These are phyloP conservation scores for Synchiropus splendidus DNA, from an alignment of 2,113 vertebrate species.

Conservation along the genomic window DNA sequence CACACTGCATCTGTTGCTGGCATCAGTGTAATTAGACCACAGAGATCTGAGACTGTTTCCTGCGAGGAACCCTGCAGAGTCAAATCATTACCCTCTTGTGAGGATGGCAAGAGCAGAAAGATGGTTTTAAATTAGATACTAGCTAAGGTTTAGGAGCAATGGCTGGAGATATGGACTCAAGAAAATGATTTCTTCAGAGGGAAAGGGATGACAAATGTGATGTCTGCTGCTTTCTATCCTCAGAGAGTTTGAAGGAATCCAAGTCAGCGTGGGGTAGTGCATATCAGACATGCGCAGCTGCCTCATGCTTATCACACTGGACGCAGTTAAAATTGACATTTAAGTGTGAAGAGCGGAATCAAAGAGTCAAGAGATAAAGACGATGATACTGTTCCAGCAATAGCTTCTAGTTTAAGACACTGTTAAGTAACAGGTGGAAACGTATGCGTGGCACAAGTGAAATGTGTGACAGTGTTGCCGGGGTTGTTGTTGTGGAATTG, in stretches of 20 bases:
- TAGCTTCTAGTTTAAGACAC: too few relatives aligned
- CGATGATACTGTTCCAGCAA: conserved; percentile 3
- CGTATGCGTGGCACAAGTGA: conserved; percentile 4
- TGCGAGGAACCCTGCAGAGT: conserved; percentile 12
- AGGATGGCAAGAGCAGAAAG: background rate
- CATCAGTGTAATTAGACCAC: conserved; percentile 36
- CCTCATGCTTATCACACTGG: conserved; percentile 14
- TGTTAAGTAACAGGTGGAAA: conserved; percentile 39
- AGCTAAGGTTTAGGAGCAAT: conserved; percentile 29
- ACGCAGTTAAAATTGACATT: conserved; percentile 3
- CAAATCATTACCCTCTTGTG: conserved; percentile 29
- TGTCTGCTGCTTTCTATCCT: conserved; percentile 23
- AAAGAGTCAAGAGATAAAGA: conserved; percentile 1
- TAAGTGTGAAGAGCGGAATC: background rate
- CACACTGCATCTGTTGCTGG: conserved; percentile 20
- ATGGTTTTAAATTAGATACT: conserved; percentile 30
- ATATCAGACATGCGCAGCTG: conserved; percentile 33
- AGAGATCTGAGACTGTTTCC: conserved; percentile 24
- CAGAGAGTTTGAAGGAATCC: conserved; percentile 17
- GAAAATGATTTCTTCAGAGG: conserved; percentile 12
- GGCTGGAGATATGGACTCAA: conserved; percentile 7
- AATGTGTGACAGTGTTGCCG: conserved; percentile 20
- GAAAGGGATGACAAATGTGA: conserved; percentile 23
- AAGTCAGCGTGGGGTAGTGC: conserved; percentile 5
- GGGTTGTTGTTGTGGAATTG: conserved; percentile 31